Base-by-base conservation (phyloP, 2,113 vertebrate genomes). In the Prietella phreatophila region DNA sequence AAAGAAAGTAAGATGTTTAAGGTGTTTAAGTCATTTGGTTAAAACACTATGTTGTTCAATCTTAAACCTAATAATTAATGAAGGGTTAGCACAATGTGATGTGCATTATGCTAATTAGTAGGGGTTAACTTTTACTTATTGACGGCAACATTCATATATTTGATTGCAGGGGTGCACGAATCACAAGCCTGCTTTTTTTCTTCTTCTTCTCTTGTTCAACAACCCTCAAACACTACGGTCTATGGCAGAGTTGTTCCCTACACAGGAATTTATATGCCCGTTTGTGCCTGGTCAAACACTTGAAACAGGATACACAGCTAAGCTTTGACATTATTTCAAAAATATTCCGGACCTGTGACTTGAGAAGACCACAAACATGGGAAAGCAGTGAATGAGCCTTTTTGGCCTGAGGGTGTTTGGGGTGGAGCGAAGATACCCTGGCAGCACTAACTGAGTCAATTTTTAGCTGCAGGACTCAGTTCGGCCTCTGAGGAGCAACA, bases 341-440 rank as follows among this genome's bases (percentile, higher is more conserved):
- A 47, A 82, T 60, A 60, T 60, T 82, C n/a, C 22, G 11, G 65
- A 84, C 9, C 4, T 36, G 39, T 71, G 9, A 84, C 47, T 84
- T 56, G 3, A 55, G 33, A 1, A 39, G 67, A n/a, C 33, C 53
- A 58, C 22, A 27, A 85, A 27, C 53, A 85, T 61, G 33, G 19
- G 9, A 82, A 61, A 42, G 33, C 22, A 39, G 75, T 58, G 67
- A 85, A n/a, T 25, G 67, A 85, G 84, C 9, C 5, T 22, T 75
- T 75, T 39, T 75, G 22, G 30, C 65, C 83, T 27, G 47, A 36
- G 65, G 65, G n/a, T 60, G 22, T 75, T 75, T 85, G 84, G 84
- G 69, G 20, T 36, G 65, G 47, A 84, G 83, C 5, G 13, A n/a
- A 53, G 65, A 71, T 36, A 36, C 65, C 61, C 63, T 84, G 65